phyloP scores from a whole-genome alignment of 2,797 vertebrate genomes.

The Scomberomorus guttatus region DNA sequence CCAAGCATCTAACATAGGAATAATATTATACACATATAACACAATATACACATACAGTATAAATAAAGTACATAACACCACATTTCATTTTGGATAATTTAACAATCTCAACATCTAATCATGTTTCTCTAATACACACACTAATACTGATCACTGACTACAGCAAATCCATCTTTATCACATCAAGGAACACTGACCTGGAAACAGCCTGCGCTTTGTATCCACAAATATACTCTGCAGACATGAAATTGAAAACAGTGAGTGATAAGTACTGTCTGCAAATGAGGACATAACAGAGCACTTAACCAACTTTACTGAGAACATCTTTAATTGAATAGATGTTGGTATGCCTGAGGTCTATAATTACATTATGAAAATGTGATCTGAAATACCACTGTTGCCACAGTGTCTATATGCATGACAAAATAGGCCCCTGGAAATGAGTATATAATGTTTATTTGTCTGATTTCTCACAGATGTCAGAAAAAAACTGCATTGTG shows the following conservation, averaged over 20 bases:
- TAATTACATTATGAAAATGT: conserved; percentile 38
- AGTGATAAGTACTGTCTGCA: neutral
- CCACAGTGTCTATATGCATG: conserved; percentile 2
- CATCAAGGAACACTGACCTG: neutral
- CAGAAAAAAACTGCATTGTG: too few relatives aligned
- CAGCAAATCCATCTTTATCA: neutral
- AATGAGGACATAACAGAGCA: conserved; percentile 2
- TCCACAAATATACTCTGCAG: neutral
- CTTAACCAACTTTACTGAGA: conserved; percentile 34
- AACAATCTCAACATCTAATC: neutral
- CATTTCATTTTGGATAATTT: conserved; percentile 11
- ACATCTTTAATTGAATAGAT: conserved; percentile 37
- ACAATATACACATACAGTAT: too few relatives aligned
- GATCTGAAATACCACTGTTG: conserved; percentile 24
- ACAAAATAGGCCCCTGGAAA: neutral
- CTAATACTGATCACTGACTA: neutral
- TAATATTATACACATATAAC: neutral
- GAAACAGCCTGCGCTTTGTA: neutral
- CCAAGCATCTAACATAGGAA: neutral
- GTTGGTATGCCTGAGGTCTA: conserved; percentile 16
- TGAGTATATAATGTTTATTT: neutral
- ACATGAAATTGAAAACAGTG: conserved; percentile 13
- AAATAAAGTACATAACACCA: neutral
- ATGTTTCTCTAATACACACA: conserved; percentile 2
- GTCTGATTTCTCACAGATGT: conserved; percentile 15